phyloP scores from a whole-genome alignment of 2,113 vertebrate genomes.

The Zosterops borbonicus region DNA sequence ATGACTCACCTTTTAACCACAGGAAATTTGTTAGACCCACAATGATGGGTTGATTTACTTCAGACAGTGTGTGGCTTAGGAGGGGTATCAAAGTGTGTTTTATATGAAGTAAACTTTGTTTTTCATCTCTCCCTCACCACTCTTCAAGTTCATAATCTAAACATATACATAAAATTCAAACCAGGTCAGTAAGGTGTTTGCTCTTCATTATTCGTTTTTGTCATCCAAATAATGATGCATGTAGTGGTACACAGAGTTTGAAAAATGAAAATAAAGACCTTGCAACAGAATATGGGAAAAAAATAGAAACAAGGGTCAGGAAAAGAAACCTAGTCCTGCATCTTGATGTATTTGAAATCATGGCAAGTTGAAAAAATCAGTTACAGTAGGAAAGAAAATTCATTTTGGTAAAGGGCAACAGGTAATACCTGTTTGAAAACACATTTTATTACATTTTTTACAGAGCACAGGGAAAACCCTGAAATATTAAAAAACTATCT shows the following conservation, averaged over 20 bases:
- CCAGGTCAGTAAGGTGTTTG: neutral
- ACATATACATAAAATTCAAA: neutral
- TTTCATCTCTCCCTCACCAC: neutral
- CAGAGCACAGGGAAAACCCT: neutral
- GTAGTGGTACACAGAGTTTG: fast-evolving
- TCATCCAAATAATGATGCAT: neutral
- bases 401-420: neutral
- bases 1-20: neutral
- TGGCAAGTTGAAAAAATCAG: neutral
- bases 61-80: neutral
- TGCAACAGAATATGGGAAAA: neutral
- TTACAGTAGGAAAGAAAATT: neutral
- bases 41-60: neutral
- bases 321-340: neutral
- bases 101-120: neutral
- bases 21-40: neutral
- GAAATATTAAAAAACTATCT: neutral
- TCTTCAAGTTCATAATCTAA: neutral
- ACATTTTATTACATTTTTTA: neutral
- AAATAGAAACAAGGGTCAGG: neutral
- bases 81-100: neutral
- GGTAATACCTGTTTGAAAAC: neutral
- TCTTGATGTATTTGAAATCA: neutral
- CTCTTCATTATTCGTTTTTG: neutral
- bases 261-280: neutral